Conservation (phyloP, 2,888 invertebrate genomes). For the Tillus elongatus region DNA sequence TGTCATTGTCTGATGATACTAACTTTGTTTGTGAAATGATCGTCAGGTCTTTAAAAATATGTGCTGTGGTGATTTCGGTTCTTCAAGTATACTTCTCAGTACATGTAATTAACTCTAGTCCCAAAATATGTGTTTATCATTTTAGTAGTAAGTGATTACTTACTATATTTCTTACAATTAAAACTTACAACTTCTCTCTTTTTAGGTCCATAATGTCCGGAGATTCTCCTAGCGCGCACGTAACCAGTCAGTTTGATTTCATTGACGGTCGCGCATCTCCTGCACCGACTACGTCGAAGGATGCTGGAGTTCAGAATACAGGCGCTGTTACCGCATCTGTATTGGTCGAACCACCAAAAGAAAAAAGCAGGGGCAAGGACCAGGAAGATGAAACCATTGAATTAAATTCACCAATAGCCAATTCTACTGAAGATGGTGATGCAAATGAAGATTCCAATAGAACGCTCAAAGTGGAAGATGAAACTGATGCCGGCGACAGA, state of each 20-base stretch:
- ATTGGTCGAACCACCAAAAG: slow-evolving; percentile 5
- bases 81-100: too few species aligned
- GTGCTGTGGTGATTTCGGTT: too few species aligned
- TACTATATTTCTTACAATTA: neutral
- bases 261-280: slow-evolving; percentile 5
- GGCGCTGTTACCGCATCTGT: slow-evolving; percentile 3
- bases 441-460: neutral
- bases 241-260: slow-evolving; percentile 1
- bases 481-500: neutral
- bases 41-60: too few species aligned
- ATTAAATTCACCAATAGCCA: neutral
- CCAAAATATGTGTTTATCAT: too few species aligned
- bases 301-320: neutral
- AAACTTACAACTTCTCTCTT: too few species aligned
- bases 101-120: too few species aligned
- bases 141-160: neutral
- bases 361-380: too few species aligned
- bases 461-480: neutral
- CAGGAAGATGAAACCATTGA: neutral
- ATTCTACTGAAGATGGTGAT: neutral
- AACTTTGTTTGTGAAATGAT: too few species aligned
- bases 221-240: slow-evolving; percentile 5
- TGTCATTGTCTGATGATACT: too few species aligned
- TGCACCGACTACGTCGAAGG: slow-evolving; percentile 5
- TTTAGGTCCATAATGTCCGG: slow-evolving; percentile 8